These are phyloP conservation scores for Cryptotis parvus DNA, from an alignment of 2,113 vertebrate species.

Conservation along the genomic window DNA sequence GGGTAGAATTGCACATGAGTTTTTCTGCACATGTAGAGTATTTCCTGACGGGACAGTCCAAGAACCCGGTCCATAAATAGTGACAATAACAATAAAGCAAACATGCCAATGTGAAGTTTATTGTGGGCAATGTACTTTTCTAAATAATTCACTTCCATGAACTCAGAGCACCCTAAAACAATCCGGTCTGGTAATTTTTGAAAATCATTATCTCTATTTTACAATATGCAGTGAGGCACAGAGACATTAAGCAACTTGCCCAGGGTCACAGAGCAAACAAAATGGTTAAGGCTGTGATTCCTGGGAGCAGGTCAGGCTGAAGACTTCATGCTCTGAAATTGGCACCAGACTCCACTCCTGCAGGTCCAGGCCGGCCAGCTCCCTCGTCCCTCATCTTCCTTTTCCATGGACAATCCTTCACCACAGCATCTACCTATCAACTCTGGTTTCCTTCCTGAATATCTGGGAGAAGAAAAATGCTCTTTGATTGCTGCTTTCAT, in stretches of 20 bases:
- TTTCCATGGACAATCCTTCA: too few species aligned
- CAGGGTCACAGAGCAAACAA: not conserved
- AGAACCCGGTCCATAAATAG: constrained; percentile 15
- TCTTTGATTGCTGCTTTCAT: not conserved
- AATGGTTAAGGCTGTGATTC: not conserved
- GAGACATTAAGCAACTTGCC: constrained; percentile 25
- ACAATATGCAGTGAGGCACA: not conserved
- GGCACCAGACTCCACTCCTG: not conserved
- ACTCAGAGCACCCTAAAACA: not conserved
- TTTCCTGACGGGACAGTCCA: not conserved
- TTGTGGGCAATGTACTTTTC: not conserved
- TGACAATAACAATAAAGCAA: not conserved
- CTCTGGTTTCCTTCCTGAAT: constrained; percentile 4
- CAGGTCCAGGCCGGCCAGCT: not conserved
- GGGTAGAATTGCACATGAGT: not conserved
- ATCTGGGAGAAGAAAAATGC: not conserved
- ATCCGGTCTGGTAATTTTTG: not conserved
- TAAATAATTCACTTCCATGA: not conserved
- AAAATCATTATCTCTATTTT: not conserved
- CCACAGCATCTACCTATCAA: too few species aligned
- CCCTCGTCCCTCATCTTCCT: too few species aligned
- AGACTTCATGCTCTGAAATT: not conserved
- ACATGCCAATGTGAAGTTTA: not conserved
- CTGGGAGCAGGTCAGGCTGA: not conserved
- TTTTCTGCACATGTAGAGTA: not conserved